A percentile compares a stretch with the other conserved stretches of the same genome.
Evolutionary conservation across 2,888 invertebrate species (phyloP).

Genomic region (Eupithecia insigniata): DNA sequence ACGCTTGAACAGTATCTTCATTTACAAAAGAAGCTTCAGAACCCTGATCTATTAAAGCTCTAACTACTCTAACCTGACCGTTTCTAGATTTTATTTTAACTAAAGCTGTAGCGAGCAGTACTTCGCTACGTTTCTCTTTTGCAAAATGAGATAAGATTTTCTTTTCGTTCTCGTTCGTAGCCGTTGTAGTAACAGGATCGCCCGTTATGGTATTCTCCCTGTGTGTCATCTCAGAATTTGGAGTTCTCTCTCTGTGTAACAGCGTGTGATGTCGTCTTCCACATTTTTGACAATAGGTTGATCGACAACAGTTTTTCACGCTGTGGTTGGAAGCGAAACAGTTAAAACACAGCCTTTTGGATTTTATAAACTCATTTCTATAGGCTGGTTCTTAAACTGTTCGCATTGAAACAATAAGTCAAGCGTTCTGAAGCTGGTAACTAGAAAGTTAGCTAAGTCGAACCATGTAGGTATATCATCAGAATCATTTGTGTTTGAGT

Average conservation of each 20-base stretch:
- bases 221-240: background rate
- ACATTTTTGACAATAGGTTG: too few species aligned
- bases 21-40: background rate
- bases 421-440: background rate
- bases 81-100: background rate
- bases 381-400: too few species aligned
- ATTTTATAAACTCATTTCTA: too few species aligned
- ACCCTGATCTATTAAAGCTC: background rate
- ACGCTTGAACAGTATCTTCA: background rate
- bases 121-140: background rate
- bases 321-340: too few species aligned
- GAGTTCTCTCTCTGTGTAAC: conserved; percentile 2
- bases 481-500: background rate
- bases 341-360: too few species aligned
- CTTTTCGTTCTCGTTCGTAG: background rate
- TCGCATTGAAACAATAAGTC: background rate
- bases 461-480: background rate
- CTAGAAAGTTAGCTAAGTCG: background rate
- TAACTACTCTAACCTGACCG: background rate
- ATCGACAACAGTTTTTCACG: too few species aligned
- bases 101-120: conserved; percentile 1
- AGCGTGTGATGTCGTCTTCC: background rate
- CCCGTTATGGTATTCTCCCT: background rate
- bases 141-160: background rate
- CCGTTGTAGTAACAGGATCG: background rate